Conservation (phyloP, 2,888 invertebrate species). For the Papilio protenor region DNA sequence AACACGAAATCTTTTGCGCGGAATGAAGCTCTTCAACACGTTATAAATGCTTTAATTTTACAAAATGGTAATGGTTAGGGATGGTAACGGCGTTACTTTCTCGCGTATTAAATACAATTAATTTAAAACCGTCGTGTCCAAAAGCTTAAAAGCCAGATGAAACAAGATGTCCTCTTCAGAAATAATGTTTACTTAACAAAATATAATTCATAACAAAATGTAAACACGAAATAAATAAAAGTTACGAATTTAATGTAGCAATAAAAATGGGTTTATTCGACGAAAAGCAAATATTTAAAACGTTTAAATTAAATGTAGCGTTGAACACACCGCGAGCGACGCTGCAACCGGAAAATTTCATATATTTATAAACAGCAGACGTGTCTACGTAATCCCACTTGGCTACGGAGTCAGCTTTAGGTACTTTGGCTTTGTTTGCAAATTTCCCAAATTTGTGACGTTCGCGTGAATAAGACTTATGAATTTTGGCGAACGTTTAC, state of each 20-base stretch:
- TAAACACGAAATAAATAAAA: conserved; percentile 4
- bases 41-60: conserved; percentile 28
- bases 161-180: not conserved
- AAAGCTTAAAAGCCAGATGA: not conserved
- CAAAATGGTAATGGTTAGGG: not conserved
- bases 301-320: conserved; percentile 37
- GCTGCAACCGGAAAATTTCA: conserved; percentile 41
- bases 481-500: conserved; percentile 22
- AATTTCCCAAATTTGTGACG: conserved; percentile 33
- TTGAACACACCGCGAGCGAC: conserved; percentile 32
- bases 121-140: not conserved
- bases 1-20: conserved; percentile 60
- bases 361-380: conserved; percentile 41
- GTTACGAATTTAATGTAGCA: not conserved
- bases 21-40: conserved; percentile 52
- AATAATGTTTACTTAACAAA: not conserved
- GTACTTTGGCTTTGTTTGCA: conserved; percentile 40
- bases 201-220: not conserved
- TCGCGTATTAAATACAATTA: not conserved
- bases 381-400: conserved; percentile 41
- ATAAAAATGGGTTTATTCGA: conserved; percentile 8
- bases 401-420: conserved; percentile 38
- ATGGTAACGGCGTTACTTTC: not conserved
- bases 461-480: conserved; percentile 30
- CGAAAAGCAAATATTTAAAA: conserved; percentile 30